Base-by-base conservation (phyloP, 2,888 invertebrate genomes). In the Eristalis intricaria region DNA sequence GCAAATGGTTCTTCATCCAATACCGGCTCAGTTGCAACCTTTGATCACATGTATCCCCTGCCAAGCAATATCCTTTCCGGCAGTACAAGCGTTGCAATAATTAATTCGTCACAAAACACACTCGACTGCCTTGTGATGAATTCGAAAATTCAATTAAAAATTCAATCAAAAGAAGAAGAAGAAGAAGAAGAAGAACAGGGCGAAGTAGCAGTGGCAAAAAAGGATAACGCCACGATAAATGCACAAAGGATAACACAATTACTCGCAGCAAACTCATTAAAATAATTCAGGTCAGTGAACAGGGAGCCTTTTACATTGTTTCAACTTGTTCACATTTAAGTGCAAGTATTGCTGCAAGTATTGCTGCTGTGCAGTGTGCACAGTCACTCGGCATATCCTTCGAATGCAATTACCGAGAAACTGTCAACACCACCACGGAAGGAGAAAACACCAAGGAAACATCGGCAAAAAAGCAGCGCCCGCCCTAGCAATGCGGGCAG, bases 221-320 rank as follows among this genome's bases (percentile, higher is more conserved):
- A 66, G 74, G 35, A 79, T 56, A 83, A 70, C 68, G 43, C 58
- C 32, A 74, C 29, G 40, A 64, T 63, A 63, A 63, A 74, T 74
- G 56, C 58, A 81, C 74, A 78, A 70, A 83, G 78, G 77, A 78
- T 66, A 78, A 66, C 78, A 71, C 78, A 86, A 86, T 79, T 78
- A 82, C 50, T 50, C 50, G 50, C 19, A 8, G 50, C 77, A 61
- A 74, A 77, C 69, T 86, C 83, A 86, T 86, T 86, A 86, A 83
- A 86, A 83, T 75, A 65, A 86, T 64, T 58, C 78, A 70, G 83
- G 74, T 79, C 86, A 83, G 66, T 75, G 78, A 86, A 70, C 65
- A 75, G 40, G 22, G 38, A 70, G 29, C 65, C 60, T 70, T 65
- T 64, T 63, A 32, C 83, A 83, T 79, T 86, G 78, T 75, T 79